Conservation (phyloP, 2,113 vertebrate species). For the Gymnocephalus cernua region DNA sequence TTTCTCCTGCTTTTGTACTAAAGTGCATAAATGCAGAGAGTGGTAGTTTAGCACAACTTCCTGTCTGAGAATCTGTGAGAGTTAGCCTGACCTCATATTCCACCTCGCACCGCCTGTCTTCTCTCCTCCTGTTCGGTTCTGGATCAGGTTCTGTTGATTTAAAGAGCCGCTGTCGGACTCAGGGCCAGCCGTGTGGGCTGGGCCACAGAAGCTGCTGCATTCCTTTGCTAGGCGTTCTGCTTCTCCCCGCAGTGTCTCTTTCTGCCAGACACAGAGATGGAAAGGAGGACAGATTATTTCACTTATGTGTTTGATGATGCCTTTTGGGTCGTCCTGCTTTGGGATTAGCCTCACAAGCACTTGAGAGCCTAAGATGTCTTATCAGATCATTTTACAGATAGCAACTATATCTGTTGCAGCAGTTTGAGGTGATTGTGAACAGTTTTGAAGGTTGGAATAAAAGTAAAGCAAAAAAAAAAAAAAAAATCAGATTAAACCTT, state of each 20-base stretch:
- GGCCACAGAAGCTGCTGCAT: slow-evolving; percentile 75
- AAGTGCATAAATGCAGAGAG: slow-evolving; percentile 18
- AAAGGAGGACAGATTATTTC: slow-evolving; percentile 38
- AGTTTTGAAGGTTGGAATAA: neutral
- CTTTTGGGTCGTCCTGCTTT: slow-evolving; percentile 7
- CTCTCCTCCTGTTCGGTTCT: slow-evolving; percentile 61
- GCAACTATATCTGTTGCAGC: neutral
- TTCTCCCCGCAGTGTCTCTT: slow-evolving; percentile 52
- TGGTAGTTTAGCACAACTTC: slow-evolving; percentile 47
- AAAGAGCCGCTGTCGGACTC: slow-evolving; percentile 66
- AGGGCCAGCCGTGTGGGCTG: slow-evolving; percentile 63
- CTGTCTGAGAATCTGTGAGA: slow-evolving; percentile 53
- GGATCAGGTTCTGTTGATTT: slow-evolving; percentile 80
- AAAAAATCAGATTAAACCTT: slow-evolving; percentile 1
- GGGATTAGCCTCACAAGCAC: neutral
- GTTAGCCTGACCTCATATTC: slow-evolving; percentile 57
- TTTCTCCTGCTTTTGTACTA: slow-evolving; percentile 22
- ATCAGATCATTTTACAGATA: neutral
- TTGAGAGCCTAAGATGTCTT: neutral
- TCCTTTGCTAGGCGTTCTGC: slow-evolving; percentile 77
- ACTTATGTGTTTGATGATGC: slow-evolving; percentile 20
- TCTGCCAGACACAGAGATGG: slow-evolving; percentile 50
- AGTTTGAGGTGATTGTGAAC: slow-evolving; percentile 10
- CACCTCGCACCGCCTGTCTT: slow-evolving; percentile 55
- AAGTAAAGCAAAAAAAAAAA: neutral